Base-by-base conservation (phyloP, 1,140 invertebrate species). In the Drosophila pandora region DNA sequence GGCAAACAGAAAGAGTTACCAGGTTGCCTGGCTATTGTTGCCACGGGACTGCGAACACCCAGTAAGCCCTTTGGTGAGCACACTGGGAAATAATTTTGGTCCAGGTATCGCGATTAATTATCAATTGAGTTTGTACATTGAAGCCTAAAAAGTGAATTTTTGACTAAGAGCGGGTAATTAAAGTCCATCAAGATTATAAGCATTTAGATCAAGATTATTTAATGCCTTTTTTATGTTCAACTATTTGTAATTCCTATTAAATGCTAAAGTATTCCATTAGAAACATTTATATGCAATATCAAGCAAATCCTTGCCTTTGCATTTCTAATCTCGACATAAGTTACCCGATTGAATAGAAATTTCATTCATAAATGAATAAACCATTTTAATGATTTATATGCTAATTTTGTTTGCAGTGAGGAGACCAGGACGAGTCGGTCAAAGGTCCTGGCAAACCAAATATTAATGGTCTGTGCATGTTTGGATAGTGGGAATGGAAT, bases 1-100 rank as follows among this genome's bases (percentile, higher is more conserved):
- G 30, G 59, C 59, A 77, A 82, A 82, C 78, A 73, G 21, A 69
- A 59, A 37, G 41, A 60, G 72, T 50, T 76, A 55, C 10, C 62
- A 60, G 55, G 28, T 47, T 71, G 59, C 65, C 54, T 30, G 67
- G 54, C 57, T 39, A 73, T 73, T 73, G 70, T 73, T 73, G 57
- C 67, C 56, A 64, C 69, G 39, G 53, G 58, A 73, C 55, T 73
- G 30, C 23, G 30, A 49, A 30, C 9, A 34, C 12, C 50, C 32
- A 49, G 32, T 39, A 28, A n/a, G 47, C 9, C 23, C 13, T 17
- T 43, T 43, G 3, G 23, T 34, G 12, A 8, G n/a, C 30, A 64
- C 47, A 67, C 63, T 22, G 13, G 43, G 5, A 64, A 49, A 37
- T 37, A 37, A n/a, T n/a, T n/a, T 37, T 37, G 2, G 10, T 28